Base-by-base conservation (phyloP, 2,113 vertebrate species). In the Hippolais icterina region DNA sequence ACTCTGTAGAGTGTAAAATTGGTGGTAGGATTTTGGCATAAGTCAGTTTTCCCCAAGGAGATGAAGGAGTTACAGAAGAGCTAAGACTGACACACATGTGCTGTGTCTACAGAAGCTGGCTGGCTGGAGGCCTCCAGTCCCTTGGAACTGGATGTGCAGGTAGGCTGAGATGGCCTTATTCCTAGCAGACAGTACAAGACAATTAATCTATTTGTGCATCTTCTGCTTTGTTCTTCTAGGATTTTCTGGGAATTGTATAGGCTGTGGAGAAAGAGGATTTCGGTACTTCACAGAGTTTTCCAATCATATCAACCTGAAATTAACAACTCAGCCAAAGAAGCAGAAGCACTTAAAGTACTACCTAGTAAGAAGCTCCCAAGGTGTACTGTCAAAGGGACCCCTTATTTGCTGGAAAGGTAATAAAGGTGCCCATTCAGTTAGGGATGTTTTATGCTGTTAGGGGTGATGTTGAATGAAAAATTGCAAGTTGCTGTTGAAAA, bases 311-410 rank as follows among this genome's bases (percentile, higher is more conserved):
- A 99, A 99, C 97, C 97, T 99, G 97, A 99, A 99, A 97, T 98
- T 99, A 91, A 99, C 99, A 97, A 99, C 99, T 42, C 99, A 99
- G 98, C 99, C 99, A 96, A 99, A 99, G 98, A 99, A 99, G 99
- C 99, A 99, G 99, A 99, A 99, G 99, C 99, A 99, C 99, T 99
- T 99, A 99, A 99, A 99, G 98, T 99, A 99, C 98, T 99, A 99
- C 99, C 98, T 99, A 98, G 98, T 99, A 98, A 99, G 99, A 97
- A 99, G 98, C 94, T 98, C 99, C 88, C 99, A 99, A 97, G 99
- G 99, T 96, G 98, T 99, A 92, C 97, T 99, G 95, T 99, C 98
- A 71, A 99, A 99, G 97, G 99, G 99, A 93, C 98, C 99, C 25
- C 98, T 99, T 88, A 99, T 99, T 97, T 99, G 99, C 98, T 99